A percentile compares a stretch with the other conserved stretches of the same genome.
Conservation (phyloP, 2,888 invertebrate genomes). For the Pocota personata region DNA sequence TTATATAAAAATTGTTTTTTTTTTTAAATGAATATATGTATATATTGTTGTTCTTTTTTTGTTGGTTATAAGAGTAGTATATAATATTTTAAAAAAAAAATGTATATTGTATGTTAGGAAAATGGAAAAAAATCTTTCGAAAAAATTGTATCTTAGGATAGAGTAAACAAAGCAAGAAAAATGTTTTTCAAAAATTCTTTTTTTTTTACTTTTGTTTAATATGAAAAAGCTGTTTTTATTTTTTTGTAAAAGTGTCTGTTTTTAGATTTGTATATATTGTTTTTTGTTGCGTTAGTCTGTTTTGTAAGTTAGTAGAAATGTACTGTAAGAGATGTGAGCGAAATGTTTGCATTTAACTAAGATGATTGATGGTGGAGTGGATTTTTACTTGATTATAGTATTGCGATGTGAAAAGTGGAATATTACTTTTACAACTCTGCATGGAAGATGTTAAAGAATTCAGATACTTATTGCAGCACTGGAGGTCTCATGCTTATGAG, state of each 20-base stretch:
- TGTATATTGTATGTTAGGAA: slow-evolving; percentile 71
- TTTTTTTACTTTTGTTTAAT: slow-evolving; percentile 26
- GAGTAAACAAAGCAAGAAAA: slow-evolving; percentile 67
- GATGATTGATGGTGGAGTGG: not conserved
- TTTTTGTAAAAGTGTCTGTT: slow-evolving; percentile 35
- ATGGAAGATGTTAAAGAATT: too few relatives aligned
- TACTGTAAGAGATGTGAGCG: slow-evolving; percentile 16
- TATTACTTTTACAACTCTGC: too few relatives aligned
- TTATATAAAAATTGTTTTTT: slow-evolving; percentile 66
- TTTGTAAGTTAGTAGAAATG: slow-evolving; percentile 30
- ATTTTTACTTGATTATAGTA: not conserved
- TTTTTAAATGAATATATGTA: slow-evolving; percentile 62
- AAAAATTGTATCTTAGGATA: slow-evolving; percentile 66
- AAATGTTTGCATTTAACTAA: not conserved
- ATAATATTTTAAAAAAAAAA: slow-evolving; percentile 61
- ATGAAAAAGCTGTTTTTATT: slow-evolving; percentile 62
- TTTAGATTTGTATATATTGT: slow-evolving; percentile 38
- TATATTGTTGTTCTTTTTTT: slow-evolving; percentile 47
- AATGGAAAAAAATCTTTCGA: slow-evolving; percentile 67
- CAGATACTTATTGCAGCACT: too few relatives aligned
- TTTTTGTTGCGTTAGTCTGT: slow-evolving; percentile 61
- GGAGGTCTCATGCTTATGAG: too few relatives aligned
- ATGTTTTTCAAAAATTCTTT: slow-evolving; percentile 25
- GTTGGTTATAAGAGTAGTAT: slow-evolving; percentile 68
- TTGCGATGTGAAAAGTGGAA: too few relatives aligned